phyloP scores from a whole-genome alignment of 2,888 invertebrate species.

The Podotricha telesiphe region DNA sequence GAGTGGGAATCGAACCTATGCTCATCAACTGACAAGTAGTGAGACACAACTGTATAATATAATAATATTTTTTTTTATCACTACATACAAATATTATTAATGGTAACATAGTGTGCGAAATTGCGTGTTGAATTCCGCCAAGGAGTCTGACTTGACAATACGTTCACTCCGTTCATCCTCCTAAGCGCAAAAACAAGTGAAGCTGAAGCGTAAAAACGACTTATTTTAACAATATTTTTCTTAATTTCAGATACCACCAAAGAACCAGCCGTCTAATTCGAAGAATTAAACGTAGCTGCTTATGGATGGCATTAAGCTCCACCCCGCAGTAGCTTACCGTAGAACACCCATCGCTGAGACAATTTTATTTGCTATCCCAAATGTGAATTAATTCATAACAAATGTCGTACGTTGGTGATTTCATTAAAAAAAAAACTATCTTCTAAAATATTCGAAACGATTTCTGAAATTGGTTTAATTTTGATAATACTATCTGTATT shows the following conservation, averaged over 20 bases:
- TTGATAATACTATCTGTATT: background rate
- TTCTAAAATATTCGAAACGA: background rate
- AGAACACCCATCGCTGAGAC: background rate
- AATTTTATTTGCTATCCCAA: background rate
- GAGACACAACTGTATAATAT: too few species aligned
- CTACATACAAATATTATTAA: too few species aligned
- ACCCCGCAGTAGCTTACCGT: background rate
- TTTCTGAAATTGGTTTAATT: background rate
- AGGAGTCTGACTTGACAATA: too few species aligned
- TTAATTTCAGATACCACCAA: slow-evolving; percentile 5
- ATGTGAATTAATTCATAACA: background rate
- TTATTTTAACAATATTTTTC: background rate
- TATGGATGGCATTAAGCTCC: background rate
- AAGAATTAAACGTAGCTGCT: slow-evolving; percentile 5
- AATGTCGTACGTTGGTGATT: background rate
- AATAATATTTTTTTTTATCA: too few species aligned
- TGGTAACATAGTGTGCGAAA: too few species aligned
- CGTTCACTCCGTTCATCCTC: too few species aligned
- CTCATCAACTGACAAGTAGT: too few species aligned
- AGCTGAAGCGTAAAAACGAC: too few species aligned
- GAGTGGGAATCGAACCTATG: too few species aligned
- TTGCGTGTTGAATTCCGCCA: too few species aligned
- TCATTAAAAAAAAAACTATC: background rate
- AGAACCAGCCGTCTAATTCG: slow-evolving; percentile 6
- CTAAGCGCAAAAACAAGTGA: too few species aligned